Base-by-base conservation (phyloP, 2,113 vertebrate genomes). In the Myiopsitta monachus region DNA sequence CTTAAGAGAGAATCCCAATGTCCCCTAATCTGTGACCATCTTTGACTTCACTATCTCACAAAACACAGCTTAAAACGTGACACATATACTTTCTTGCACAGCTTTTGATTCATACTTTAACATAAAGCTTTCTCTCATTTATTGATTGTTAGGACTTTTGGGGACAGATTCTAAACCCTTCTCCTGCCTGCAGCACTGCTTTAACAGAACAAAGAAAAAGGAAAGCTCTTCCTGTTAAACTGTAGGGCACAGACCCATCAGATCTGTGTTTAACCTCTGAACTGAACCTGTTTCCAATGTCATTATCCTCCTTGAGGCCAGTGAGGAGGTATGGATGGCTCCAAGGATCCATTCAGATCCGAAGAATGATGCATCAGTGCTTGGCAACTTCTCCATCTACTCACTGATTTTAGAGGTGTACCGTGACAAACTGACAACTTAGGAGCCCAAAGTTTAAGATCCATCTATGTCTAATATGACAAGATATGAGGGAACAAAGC, bases 81-180 rank as follows among this genome's bases (percentile, higher is more conserved):
- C 62, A 78, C 3, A 31, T 4, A 43, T 28, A 23, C 64, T 84
- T 87, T 67, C 80, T 94, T 59, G 4, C 70, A 23, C 24, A 64
- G 75, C 23, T 90, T 93, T 77, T 96, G 77, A 74, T 94, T 85
- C 87, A 69, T 24, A 67, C 30, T 91, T 74, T 67, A 51, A 86
- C 75, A 92, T 26, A 96, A 86, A 95, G 22, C 38, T 87, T 72
- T 26, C 59, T 80, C 49, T 86, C 90, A 78, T 69, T 94, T 90
- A 90, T 67, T 67, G 90, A 91, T 66, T 92, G 38, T 63, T 86
- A 70, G 33, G 78, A 80, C 43, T 90, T 91, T 23, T 27, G 66
- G 72, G 61, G 46, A 74, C 83, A 78, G 85, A 78, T 93, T 90
- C 76, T 78, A 64, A 93, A 46, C 51, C 9, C 64, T 73, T 61